Base-by-base conservation (phyloP, 2,888 invertebrate genomes). In the Cyclophora albipunctata region DNA sequence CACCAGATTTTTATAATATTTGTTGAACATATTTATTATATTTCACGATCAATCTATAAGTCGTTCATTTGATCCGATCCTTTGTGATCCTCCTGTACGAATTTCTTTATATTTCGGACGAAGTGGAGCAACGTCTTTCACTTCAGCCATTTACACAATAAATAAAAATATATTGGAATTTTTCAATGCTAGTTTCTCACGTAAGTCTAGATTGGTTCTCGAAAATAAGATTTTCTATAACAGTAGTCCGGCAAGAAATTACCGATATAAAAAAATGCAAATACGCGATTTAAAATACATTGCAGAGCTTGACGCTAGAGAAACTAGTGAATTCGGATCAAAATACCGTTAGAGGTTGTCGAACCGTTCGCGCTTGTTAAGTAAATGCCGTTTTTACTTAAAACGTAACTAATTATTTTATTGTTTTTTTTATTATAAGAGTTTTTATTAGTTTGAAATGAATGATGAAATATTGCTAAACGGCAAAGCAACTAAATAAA, bases 261-360 rank as follows among this genome's bases (percentile, higher is more conserved):
- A 20, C 20, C 20, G 20, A 20, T 20, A 20, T 20, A 20, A 20
- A 37, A 37, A 37, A 37, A 37, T 37, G 5, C 5, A 37, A 5
- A 37, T 37, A 37, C 37, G 37, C 37, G 48, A 55, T 51, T 58
- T 57, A 45, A 52, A 59, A 59, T 54, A 53, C 55, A 57, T 48
- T 48, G 52, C 51, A 48, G 49, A 58, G 52, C 55, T 61, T 55
- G 49, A 60, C 61, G 59, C 54, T 58, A 59, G 59, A 61, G 64
- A 66, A 66, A 69, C 67, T 63, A 71, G 73, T 69, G 69, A 75
- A 82, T 80, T 77, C 73, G 71, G 80, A 73, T 78, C 76, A 70
- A 65, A 75, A 69, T 74, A 78, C 84, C 84, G 85, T 84, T 84
- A 84, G 69, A 78, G 81, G 77, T 82, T 75, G 71, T 72, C 64